Evolutionary conservation across 2,113 vertebrate genomes (phyloP), one percentile per base, ranked within the genome.

Genomic region (Butorides virescens): DNA sequence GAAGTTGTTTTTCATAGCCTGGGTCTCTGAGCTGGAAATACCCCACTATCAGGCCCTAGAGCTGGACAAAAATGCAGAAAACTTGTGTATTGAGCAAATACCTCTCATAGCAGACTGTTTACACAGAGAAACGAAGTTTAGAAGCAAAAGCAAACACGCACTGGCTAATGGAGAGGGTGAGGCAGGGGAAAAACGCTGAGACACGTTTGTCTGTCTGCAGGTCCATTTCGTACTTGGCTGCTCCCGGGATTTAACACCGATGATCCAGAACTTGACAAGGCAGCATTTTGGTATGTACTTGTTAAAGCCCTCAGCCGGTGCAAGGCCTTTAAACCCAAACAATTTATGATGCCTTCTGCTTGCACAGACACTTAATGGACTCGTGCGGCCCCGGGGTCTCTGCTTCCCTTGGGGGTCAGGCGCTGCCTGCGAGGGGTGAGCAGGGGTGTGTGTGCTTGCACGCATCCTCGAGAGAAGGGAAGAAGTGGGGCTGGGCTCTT

Each of bases 91-190:
- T 79, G 95, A 93, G 82, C 72, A 90, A 88, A 94, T 93, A 79
- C 39, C 71, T 96, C 88, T 92, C 26, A 42, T 76, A 92, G 92
- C 83, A 95, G 95, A 92, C 93, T 93, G 91, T 91, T 85, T 93
- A 88, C 86, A 73, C 79, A 93, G 82, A 90, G 93, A 90, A 93
- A 85, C 4, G 5, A 86, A 92, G 81, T 94, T 96, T 27, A 84
- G 95, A 76, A 92, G 85, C 88, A 63, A 90, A 95, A 94, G 75
- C 88, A 91, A 96, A 83, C 90, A 88, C 3, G 42, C 36, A 3
- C 58, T 66, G 94, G 90, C 81, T 87, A 46, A 91, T 7, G 3
- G 75, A 80, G 90, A 73, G 91, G 81, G 93, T 0, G 73, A 93
- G 95, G 95, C 84, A 71, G 73, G 79, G 68, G 53, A 86, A 68